Evolutionary conservation across 2,797 vertebrate genomes (phyloP).

Genomic region (Brotula barbata): DNA sequence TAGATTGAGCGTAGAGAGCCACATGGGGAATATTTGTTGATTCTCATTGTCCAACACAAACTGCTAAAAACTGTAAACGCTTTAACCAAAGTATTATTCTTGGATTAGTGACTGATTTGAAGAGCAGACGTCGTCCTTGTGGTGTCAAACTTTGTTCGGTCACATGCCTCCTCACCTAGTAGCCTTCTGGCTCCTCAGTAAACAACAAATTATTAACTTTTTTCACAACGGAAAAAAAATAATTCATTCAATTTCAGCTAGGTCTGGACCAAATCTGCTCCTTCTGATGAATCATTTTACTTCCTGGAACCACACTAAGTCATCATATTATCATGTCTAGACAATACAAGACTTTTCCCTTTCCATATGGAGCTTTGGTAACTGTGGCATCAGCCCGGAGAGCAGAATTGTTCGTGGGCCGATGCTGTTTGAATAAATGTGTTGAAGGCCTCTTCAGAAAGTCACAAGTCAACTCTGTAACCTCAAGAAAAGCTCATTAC

Average conservation of each 20-base stretch:
- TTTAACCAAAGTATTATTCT: too few relatives aligned
- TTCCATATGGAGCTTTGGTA: constrained; percentile 37
- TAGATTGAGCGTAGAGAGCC: too few relatives aligned
- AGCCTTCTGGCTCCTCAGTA: constrained; percentile 50
- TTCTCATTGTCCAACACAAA: too few relatives aligned
- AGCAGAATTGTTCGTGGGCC: constrained; percentile 40
- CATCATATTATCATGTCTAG: constrained; percentile 49
- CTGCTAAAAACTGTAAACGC: too few relatives aligned
- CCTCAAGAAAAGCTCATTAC: constrained; percentile 27
- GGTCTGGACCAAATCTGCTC: constrained; percentile 47
- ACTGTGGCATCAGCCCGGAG: constrained; percentile 47
- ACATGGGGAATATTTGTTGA: too few relatives aligned
- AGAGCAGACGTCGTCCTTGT: constrained; percentile 21
- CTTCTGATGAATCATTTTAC: constrained; percentile 51
- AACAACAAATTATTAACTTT: constrained; percentile 49
- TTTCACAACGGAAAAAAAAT: constrained; percentile 43
- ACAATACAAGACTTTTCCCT: constrained; percentile 35
- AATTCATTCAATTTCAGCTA: constrained; percentile 43
- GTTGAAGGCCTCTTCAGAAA: constrained; percentile 30
- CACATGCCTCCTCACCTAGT: constrained; percentile 45
- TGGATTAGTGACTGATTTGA: too few relatives aligned
- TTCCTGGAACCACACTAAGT: constrained; percentile 53
- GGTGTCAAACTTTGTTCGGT: constrained; percentile 31
- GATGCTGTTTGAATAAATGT: constrained; percentile 49
- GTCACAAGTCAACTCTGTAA: constrained; percentile 45